phyloP scores from a whole-genome alignment of 37 sponge, comb jelly and placozoan genomes.

The Beroe ovata region DNA sequence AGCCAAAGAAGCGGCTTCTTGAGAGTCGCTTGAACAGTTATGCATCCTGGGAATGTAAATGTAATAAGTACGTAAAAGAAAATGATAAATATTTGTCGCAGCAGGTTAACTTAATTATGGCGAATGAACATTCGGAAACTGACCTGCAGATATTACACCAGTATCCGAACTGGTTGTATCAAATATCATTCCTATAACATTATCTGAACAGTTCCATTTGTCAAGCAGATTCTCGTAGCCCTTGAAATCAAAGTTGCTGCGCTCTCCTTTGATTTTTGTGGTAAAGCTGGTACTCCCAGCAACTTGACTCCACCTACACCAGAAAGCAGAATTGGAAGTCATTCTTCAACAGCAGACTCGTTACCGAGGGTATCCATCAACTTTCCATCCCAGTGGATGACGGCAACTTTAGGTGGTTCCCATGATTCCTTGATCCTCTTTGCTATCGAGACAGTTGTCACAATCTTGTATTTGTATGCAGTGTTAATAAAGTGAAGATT shows the following conservation, averaged over 20 bases:
- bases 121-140: too few species aligned
- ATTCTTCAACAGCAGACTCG: not conserved
- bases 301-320: not conserved
- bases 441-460: not conserved
- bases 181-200: not conserved
- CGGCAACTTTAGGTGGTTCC: not conserved
- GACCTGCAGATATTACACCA: not conserved
- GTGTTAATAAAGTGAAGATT: not conserved
- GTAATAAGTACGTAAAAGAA: too few species aligned
- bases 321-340: not conserved
- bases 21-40: not conserved
- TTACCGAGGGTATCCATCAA: not conserved
- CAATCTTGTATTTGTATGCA: not conserved
- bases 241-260: not conserved
- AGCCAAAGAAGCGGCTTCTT: not conserved
- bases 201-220: not conserved
- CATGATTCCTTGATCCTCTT: not conserved
- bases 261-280: not conserved
- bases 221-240: not conserved
- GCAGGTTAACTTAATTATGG: too few species aligned
- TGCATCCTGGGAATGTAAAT: too few species aligned
- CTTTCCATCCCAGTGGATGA: not conserved
- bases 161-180: slow-evolving; percentile 5
- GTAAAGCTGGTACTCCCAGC: not conserved
- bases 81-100: too few species aligned